A percentile compares a stretch with the other conserved stretches of the same genome.
These are phyloP conservation scores for Micrastur ruficollis DNA, from an alignment of 2,797 vertebrate genomes.

Conservation along the genomic window DNA sequence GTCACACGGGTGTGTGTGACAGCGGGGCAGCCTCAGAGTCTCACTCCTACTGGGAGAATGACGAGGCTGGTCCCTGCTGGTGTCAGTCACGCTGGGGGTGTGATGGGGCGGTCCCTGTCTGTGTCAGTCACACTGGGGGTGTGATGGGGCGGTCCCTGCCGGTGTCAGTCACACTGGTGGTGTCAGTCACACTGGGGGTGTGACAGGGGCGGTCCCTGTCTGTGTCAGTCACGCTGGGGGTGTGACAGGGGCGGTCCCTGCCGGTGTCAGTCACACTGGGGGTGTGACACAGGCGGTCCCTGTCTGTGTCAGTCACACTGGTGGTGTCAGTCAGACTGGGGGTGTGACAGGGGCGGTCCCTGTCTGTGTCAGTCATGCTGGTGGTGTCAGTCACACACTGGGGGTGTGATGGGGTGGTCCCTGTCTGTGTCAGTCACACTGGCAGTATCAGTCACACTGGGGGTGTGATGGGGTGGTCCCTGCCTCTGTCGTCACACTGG, in stretches of 20 bases:
- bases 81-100: background rate
- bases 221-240: background rate
- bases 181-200: background rate
- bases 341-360: background rate
- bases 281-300: background rate
- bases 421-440: too few species aligned
- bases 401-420: too few species aligned
- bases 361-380: too few species aligned
- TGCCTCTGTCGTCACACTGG: background rate
- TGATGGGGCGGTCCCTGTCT: rapidly evolving
- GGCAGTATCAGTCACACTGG: too few species aligned
- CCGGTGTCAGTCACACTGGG: background rate
- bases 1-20: background rate
- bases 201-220: rapidly evolving
- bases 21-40: background rate
- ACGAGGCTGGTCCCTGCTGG: rapidly evolving
- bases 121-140: background rate
- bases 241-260: background rate
- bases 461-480: background rate
- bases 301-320: background rate
- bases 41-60: background rate
- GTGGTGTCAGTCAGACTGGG: background rate
- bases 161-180: background rate
- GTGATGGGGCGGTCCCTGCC: background rate
- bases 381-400: too few species aligned